Evolutionary conservation across 2,888 invertebrate genomes (phyloP).

Genomic region (Piscicola geometra): DNA sequence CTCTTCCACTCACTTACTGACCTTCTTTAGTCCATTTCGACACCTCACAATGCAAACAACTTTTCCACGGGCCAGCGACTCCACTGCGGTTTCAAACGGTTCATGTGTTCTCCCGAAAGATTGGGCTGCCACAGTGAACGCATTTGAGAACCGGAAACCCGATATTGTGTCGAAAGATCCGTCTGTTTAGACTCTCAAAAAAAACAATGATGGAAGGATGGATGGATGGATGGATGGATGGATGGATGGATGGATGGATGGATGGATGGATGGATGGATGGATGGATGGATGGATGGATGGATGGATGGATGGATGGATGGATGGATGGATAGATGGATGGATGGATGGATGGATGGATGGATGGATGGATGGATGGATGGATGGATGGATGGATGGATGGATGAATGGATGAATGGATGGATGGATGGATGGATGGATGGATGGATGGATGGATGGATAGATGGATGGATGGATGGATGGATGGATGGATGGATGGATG

Average conservation of each 20-base stretch:
- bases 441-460: conserved; percentile 12
- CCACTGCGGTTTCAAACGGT: too few relatives aligned
- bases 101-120: not conserved
- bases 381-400: conserved; percentile 9
- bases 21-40: too few relatives aligned
- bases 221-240: conserved; percentile 25
- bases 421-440: conserved; percentile 15
- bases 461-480: conserved; percentile 15
- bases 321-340: conserved; percentile 17
- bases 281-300: conserved; percentile 11
- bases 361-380: conserved; percentile 9
- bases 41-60: too few relatives aligned
- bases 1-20: too few relatives aligned
- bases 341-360: conserved; percentile 17
- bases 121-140: not conserved
- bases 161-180: too few relatives aligned
- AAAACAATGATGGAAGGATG: not conserved
- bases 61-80: too few relatives aligned
- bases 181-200: too few relatives aligned
- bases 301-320: conserved; percentile 23
- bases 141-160: not conserved
- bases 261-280: conserved; percentile 23
- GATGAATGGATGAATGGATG: conserved; percentile 2
- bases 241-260: conserved; percentile 20
- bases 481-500: conserved; percentile 18